A percentile compares a stretch with the other conserved stretches of the same genome.
These are phyloP conservation scores for Chirona hameri DNA, from an alignment of 2,888 invertebrate species.

Conservation along the genomic window DNA sequence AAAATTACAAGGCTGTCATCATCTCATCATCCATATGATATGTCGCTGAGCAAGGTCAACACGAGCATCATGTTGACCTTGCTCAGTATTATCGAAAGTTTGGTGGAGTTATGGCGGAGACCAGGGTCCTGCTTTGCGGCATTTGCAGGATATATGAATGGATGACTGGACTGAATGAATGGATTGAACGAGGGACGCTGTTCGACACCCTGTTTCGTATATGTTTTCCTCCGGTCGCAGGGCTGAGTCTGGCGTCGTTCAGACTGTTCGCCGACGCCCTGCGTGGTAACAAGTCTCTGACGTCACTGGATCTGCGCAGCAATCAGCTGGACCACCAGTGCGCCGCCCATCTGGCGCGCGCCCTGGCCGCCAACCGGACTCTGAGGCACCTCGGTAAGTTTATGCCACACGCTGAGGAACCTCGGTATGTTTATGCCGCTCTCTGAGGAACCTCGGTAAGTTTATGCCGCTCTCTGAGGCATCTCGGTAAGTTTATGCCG, in stretches of 20 bases:
- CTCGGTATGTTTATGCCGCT: too few relatives aligned
- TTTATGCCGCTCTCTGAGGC: too few relatives aligned
- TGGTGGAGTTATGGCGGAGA: not conserved
- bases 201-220: not conserved
- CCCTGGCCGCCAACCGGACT: not conserved
- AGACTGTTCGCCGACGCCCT: conserved; percentile 1
- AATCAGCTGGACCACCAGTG: conserved; percentile 9
- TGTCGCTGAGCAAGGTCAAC: not conserved
- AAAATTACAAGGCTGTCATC: too few relatives aligned
- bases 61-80: not conserved
- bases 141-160: not conserved
- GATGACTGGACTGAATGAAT: not conserved
- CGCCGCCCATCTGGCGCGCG: not conserved
- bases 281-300: not conserved
- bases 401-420: too few relatives aligned
- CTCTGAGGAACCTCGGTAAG: too few relatives aligned
- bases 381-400: not conserved
- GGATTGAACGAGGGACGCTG: too few relatives aligned
- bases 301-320: conserved; percentile 8
- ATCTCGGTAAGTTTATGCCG: too few relatives aligned
- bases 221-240: not conserved
- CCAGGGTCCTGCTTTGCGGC: not conserved
- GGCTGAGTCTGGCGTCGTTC: not conserved
- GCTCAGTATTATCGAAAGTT: not conserved
- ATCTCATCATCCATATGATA: too few relatives aligned